Conservation (phyloP, 2,888 invertebrate species). For the Bimastos eiseni region DNA sequence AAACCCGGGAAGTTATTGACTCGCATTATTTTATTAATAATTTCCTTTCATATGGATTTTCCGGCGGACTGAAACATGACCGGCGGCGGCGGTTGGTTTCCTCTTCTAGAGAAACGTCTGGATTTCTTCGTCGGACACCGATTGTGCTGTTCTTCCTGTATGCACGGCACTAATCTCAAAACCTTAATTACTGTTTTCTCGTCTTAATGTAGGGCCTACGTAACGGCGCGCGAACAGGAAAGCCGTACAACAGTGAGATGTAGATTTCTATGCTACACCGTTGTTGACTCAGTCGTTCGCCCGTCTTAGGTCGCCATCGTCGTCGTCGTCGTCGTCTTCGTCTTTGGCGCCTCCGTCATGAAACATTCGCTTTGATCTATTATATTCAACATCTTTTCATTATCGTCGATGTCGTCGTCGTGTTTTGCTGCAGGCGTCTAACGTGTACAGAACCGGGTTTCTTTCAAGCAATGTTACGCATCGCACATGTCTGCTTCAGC, state of each 20-base stretch:
- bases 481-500: not conserved
- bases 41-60: slow-evolving; percentile 7
- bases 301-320: not conserved
- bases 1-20: slow-evolving; percentile 6
- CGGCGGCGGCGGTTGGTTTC: not conserved
- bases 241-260: not conserved
- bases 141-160: not conserved
- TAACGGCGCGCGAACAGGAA: not conserved
- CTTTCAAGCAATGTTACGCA: not conserved
- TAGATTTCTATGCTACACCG: not conserved
- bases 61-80: not conserved
- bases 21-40: not conserved
- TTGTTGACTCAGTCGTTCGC: not conserved
- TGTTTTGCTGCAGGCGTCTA: not conserved
- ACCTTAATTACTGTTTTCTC: not conserved
- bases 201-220: not conserved
- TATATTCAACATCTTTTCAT: slow-evolving; percentile 13
- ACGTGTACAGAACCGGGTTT: not conserved
- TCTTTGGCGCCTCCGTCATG: not conserved
- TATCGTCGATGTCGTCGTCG: not conserved
- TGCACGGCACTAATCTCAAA: not conserved
- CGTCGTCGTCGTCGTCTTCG: too few species aligned
- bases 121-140: not conserved
- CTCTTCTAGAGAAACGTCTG: not conserved
- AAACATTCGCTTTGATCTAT: slow-evolving; percentile 13